Evolutionary conservation across 2,888 invertebrate species (phyloP), one percentile per base, ranked within the genome.

Genomic region (Habrosyne pyritoides): DNA sequence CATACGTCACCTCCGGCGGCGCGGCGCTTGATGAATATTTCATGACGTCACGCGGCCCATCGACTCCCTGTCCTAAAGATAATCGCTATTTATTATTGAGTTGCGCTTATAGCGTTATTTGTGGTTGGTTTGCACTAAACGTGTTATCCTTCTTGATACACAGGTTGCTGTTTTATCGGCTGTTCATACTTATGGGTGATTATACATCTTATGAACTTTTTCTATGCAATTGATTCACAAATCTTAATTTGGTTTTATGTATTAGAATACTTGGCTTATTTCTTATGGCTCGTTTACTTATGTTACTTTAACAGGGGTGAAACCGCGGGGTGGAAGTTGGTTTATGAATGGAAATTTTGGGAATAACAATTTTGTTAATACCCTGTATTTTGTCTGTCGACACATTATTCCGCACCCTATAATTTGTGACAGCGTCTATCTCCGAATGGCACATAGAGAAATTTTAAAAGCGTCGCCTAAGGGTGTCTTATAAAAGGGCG

Each of bases 41-140:
- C 42, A 42, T 42, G 42, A 42, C 42, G 42, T 42, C 42, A 18
- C 18, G 18, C 42, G 18, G 12, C 42, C n/a, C 42, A 18, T 18
- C 42, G 18, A 42, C 42, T 18, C 42, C 4, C 1, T 18, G 33
- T n/a, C 33, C 10, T 3, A 33, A 42, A 42, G 42, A 42, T 42
- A 42, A 42, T 42, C 42, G 42, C 7, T 18, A 42, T 42, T 42
- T 42, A 18, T 42, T 42, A 42, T 18, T 42, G 42, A 42, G 42
- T 18, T 42, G 8, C 42, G 42, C 42, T 42, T 8, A 42, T 42
- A 8, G 42, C 6, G 14, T 18, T 42, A 36, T 36, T 36, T 36
- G 36, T 14, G 36, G 2, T 36, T 14, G n/a, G 36, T 36, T 36
- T 36, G 6, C 8, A 18, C 7, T 8, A 2, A n/a, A n/a, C 30